phyloP scores from a whole-genome alignment of 2,113 vertebrate genomes.

The Spermophilus dauricus region DNA sequence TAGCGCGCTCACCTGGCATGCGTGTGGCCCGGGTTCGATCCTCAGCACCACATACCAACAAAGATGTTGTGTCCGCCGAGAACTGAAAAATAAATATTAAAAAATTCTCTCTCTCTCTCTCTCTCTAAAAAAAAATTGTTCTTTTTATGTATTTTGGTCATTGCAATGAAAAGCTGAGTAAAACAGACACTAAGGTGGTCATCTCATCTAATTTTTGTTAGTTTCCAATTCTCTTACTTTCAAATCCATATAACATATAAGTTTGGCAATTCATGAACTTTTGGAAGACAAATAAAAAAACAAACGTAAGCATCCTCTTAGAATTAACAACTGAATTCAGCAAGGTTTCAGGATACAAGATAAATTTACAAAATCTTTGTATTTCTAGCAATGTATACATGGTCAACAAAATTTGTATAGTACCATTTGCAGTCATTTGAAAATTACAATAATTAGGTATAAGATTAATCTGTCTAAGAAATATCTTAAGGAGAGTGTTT shows the following conservation, averaged over 20 bases:
- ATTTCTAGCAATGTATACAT: background rate
- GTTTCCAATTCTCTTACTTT: background rate
- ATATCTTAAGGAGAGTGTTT: background rate
- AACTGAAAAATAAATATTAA: too few species aligned
- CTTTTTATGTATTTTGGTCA: too few species aligned
- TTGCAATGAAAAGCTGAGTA: too few species aligned
- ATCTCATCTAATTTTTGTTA: background rate
- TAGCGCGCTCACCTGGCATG: too few species aligned
- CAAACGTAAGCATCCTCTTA: background rate
- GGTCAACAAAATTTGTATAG: background rate
- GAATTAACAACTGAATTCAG: background rate
- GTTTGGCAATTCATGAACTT: background rate
- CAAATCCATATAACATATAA: background rate
- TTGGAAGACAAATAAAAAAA: background rate
- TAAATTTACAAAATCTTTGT: background rate
- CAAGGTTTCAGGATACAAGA: background rate
- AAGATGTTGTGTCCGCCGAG: too few species aligned
- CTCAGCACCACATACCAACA: too few species aligned
- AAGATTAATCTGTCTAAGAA: background rate
- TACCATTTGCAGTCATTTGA: background rate
- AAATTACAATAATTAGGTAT: background rate
- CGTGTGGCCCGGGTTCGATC: too few species aligned
- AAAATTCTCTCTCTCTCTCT: too few species aligned
- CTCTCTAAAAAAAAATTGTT: too few species aligned
- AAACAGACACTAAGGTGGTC: background rate